These are phyloP conservation scores for Poliocrania exsul DNA, from an alignment of 2,797 vertebrate genomes.

Conservation along the genomic window DNA sequence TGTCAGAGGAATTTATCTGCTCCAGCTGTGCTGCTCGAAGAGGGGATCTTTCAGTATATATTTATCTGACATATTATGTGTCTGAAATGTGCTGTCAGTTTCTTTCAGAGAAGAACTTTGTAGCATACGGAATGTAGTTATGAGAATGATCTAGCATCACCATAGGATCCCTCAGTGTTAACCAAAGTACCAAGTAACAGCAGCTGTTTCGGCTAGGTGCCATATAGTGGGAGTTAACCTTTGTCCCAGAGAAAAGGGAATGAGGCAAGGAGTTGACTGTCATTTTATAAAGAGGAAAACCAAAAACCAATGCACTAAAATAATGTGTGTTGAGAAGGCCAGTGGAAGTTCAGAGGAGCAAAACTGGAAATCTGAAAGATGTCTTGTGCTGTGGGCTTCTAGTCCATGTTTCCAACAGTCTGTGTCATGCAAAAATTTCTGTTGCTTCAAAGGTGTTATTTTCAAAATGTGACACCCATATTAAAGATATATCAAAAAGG, in stretches of 20 bases:
- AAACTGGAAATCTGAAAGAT: neutral
- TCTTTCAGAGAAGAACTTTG: neutral
- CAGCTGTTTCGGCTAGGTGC: neutral
- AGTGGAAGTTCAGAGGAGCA: neutral
- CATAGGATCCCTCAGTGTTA: neutral
- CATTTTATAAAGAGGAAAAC: neutral
- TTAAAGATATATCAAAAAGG: neutral
- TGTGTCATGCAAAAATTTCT: neutral
- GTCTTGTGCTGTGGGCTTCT: neutral
- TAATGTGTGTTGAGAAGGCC: neutral
- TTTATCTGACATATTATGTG: neutral
- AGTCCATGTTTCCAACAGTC: accelerated
- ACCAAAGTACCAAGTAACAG: neutral
- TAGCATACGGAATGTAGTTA: neutral
- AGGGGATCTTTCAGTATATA: neutral
- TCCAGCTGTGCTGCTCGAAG: conserved; percentile 1
- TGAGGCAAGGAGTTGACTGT: neutral
- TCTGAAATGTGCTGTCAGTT: neutral
- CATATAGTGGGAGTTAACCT: neutral
- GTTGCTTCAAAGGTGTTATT: neutral
- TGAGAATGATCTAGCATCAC: neutral
- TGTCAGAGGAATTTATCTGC: conserved; percentile 2
- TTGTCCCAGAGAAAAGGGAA: neutral
- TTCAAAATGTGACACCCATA: neutral
- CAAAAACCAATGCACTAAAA: neutral